These are phyloP conservation scores for Metacarcinus magister DNA, from an alignment of 2,888 invertebrate genomes.

Conservation along the genomic window DNA sequence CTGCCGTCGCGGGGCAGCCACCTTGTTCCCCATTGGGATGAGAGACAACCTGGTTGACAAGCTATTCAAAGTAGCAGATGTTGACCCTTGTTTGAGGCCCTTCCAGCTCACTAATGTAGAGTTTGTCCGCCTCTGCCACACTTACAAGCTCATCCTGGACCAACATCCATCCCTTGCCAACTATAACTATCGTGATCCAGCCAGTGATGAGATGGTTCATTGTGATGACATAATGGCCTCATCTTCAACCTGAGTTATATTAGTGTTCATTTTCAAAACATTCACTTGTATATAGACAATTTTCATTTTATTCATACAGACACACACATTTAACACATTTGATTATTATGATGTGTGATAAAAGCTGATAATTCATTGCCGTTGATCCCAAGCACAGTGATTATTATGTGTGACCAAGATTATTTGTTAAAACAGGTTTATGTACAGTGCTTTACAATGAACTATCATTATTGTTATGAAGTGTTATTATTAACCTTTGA, in stretches of 20 bases:
- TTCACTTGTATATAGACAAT: too few species aligned
- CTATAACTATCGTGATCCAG: conserved; percentile 84
- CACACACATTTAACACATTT: too few species aligned
- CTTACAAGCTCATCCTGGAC: conserved; percentile 90
- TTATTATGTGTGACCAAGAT: neutral
- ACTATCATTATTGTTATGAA: neutral
- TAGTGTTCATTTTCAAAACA: too few species aligned
- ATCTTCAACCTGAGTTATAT: neutral
- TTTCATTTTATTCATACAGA: too few species aligned
- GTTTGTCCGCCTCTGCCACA: conserved; percentile 90
- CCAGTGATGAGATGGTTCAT: neutral
- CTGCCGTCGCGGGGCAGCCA: conserved; percentile 68
- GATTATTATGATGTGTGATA: too few species aligned
- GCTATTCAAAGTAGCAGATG: conserved; percentile 90
- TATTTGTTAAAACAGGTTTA: neutral
- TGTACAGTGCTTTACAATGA: neutral
- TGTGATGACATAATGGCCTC: neutral
- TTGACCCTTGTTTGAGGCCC: conserved; percentile 89
- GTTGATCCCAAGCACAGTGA: neutral
- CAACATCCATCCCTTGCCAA: conserved; percentile 84
- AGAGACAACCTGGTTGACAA: conserved; percentile 88
- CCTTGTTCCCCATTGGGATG: conserved; percentile 90
- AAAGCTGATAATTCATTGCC: neutral
- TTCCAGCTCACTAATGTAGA: conserved; percentile 91
- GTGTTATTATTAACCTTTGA: neutral